Evolutionary conservation across 1,140 invertebrate species (phyloP), one percentile per base, ranked within the genome.

Genomic region (Ylistrum balloti): DNA sequence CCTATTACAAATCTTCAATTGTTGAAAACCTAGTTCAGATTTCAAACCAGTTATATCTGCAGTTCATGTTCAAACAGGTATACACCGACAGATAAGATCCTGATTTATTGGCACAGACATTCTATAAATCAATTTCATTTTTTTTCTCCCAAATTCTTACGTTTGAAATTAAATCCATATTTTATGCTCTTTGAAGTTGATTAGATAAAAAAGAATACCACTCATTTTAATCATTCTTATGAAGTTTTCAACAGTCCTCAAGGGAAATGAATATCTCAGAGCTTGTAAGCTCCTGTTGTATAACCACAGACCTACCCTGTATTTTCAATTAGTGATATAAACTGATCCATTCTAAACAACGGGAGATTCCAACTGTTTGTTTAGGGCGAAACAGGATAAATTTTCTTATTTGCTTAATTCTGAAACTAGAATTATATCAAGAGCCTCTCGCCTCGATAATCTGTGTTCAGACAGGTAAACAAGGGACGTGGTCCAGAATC

Each of bases 351-450:
- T 3, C 1, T 11, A 74, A 74, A 28, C 22, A 28, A 28, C 56
- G 22, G 56, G 11, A 74, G 56, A 74, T 74, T 28, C 56, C 13
- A 74, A 74, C 56, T 74, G 56, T 74, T 74, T 74, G 56, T 74
- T 28, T 74, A 17, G 22, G 56, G 56, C 28, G n/a, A 74, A n/a
- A 74, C 56, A 74, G 56, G 56, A 74, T 74, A 5, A 74, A n/a
- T 74, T 74, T 74, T 74, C n/a, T 9, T 74, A 28, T 74, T 74
- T 28, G 28, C 56, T 28, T 9, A 74, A 74, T 28, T 74, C n/a
- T n/a, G 56, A 74, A 74, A 74, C 56, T 28, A 74, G 56, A 74
- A 74, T 74, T 74, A 28, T 74, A 74, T 74, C 56, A 74, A n/a
- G 56, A 74, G 56, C 56, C 56, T 74, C 56, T 28, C 56, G n/a